Base-by-base conservation (phyloP, 2,113 vertebrate species). In the Steatornis caripensis region DNA sequence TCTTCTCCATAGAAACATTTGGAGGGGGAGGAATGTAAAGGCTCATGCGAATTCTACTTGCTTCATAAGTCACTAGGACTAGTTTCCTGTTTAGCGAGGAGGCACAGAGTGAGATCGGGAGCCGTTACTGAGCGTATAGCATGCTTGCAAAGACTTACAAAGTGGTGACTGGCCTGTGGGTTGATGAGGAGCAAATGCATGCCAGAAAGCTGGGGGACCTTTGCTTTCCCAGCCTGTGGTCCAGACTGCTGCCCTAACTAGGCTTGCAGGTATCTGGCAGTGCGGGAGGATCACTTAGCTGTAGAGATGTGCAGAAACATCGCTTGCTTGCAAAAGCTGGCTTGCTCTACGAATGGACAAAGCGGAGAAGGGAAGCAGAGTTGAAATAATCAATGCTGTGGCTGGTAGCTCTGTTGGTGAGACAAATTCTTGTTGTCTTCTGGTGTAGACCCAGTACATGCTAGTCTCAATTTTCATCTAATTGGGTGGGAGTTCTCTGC, bases 81-180 rank as follows among this genome's bases (percentile, higher is more conserved):
- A 14, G 18, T 51, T 79, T 45, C 12, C 15, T 7, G 1, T 21
- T 32, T 34, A 37, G n/a, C 32, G 21, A 45, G 41, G 43, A 64
- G 43, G 29, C 30, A 48, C 2, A 0, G n/a, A 37, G 15, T 24
- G 71, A 62, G 43, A 65, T n/a, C 1, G 1, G 16, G n/a, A 19
- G 13, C 26, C n/a, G n/a, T n/a, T n/a, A n/a, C n/a, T n/a, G n/a
- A n/a, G n/a, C n/a, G 48, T 27, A 5, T 19, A 49, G 5, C 29
- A 12, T 16, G 7, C 14, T 49, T 62, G 39, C 6, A 9, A 30
- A 46, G 62, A 48, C n/a, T 29, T 45, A 9, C 34, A 62, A 51
- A 82, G 32, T 24, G 29, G 18, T n/a, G 49, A 39, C 34, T 20
- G 37, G 21, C 18, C 32, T 1, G 2, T 41, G 58, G 45, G 34